Conservation (phyloP, 2,888 invertebrate species). For the Hypselothyrea guttata region DNA sequence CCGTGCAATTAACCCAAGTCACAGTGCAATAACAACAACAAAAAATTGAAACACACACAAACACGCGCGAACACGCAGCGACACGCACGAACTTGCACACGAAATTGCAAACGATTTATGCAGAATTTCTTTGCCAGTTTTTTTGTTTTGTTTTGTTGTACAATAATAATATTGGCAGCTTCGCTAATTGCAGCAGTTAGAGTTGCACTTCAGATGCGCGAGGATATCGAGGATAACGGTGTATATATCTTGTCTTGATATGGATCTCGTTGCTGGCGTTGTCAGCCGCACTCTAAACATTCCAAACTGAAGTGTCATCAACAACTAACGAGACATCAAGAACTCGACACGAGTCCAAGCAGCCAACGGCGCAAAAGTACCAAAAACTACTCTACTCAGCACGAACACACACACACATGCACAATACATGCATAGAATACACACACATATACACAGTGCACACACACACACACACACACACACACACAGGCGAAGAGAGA, state of each 20-base stretch:
- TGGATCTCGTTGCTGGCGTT: slow-evolving; percentile 37
- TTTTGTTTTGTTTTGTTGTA: too few species aligned
- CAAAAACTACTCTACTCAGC: slow-evolving; percentile 56
- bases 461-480: slow-evolving; percentile 36
- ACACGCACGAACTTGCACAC: background rate
- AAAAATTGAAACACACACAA: background rate
- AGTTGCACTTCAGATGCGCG: too few species aligned
- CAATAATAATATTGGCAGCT: background rate
- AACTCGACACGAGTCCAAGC: slow-evolving; percentile 81
- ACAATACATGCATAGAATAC: slow-evolving; percentile 10
- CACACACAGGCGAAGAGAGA: slow-evolving; percentile 15
- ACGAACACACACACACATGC: slow-evolving; percentile 32
- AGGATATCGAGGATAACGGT: too few species aligned
- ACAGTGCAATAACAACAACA: background rate
- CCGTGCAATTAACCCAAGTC: slow-evolving; percentile 26
- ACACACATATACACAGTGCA: slow-evolving; percentile 19
- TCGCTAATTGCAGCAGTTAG: too few species aligned
- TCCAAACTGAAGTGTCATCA: slow-evolving; percentile 82
- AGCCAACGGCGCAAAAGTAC: slow-evolving; percentile 74
- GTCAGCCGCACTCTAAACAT: slow-evolving; percentile 76
- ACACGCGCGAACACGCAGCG: background rate
- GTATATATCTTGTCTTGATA: too few species aligned
- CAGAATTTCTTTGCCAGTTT: too few species aligned
- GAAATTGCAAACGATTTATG: background rate
- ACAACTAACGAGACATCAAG: slow-evolving; percentile 82